phyloP scores from a whole-genome alignment of 2,888 invertebrate species.

The Xestia rhomboidea region DNA sequence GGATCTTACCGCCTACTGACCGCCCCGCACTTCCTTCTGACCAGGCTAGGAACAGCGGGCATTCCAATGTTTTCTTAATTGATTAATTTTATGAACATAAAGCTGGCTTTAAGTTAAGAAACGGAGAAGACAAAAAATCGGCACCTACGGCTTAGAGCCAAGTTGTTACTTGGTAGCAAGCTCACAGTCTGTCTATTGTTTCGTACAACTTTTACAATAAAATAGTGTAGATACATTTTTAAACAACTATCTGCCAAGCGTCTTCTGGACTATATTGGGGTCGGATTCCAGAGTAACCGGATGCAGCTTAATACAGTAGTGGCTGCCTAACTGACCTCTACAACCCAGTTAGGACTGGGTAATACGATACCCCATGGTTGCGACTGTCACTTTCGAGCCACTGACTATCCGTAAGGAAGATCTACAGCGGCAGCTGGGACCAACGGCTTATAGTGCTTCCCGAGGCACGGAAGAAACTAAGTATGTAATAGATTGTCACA shows the following conservation, averaged over 20 bases:
- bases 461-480: too few species aligned
- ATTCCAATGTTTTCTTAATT: slow-evolving; percentile 52
- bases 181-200: not conserved
- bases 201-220: not conserved
- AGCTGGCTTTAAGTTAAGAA: not conserved
- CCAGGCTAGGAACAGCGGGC: slow-evolving; percentile 31
- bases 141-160: not conserved
- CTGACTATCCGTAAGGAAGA: too few species aligned
- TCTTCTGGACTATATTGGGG: too few species aligned
- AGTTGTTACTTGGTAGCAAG: not conserved
- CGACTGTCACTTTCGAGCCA: too few species aligned
- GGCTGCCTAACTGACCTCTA: too few species aligned
- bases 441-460: not conserved
- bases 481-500: not conserved
- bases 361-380: too few species aligned
- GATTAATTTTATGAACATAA: slow-evolving; percentile 18
- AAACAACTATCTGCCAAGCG: too few species aligned
- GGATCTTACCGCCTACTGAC: slow-evolving; percentile 75
- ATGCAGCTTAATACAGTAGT: too few species aligned
- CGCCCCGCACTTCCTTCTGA: slow-evolving; percentile 59
- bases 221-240: too few species aligned
- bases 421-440: too few species aligned
- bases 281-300: too few species aligned
- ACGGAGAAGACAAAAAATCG: not conserved
- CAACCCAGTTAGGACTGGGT: too few species aligned